Evolutionary conservation across 2,113 vertebrate species (phyloP), one percentile per base, ranked within the genome.

Genomic region (Oncorhynchus nerka): DNA sequence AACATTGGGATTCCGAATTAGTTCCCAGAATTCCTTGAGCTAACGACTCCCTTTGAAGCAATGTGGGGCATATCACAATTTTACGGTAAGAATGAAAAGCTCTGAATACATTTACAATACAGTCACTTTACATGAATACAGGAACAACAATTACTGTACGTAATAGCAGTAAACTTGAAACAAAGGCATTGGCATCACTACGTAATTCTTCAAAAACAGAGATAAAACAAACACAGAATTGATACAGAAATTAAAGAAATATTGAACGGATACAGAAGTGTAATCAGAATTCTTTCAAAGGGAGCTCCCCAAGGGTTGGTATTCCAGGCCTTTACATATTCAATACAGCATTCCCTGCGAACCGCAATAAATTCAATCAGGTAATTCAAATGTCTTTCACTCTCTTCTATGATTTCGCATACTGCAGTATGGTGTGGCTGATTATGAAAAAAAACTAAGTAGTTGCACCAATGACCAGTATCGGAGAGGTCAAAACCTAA

Each of bases 111-210:
- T 99, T 97, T 99, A 99, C 97, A 99, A 95, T 97, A 98, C 97
- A 94, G 97, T 98, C 96, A 98, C 96, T 97, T 96, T 98, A 99
- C 97, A 98, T 98, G 97, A 98, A 98, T 98, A 99, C 97, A 97
- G 95, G 94, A 98, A 97, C 96, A 94, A 97, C 96, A 95, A 96
- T 95, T 97, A 98, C 95, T 94, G 96, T 90, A 92, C 89, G 85
- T 78, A 97, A 96, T 96, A 96, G 96, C 96, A 95, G 95, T 94
- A 95, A 97, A 97, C 94, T 95, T 90, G 93, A 95, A 96, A 95
- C 94, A 94, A 93, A 96, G 93, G 94, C 92, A 91, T 95, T 93
- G 91, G 94, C 95, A 95, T 96, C 95, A 95, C 97, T 97, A 97
- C 93, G 91, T 92, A 93, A 92, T 88, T 85, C 92, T 94, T 93